These are phyloP conservation scores for Meghimatium bilineatum DNA, from an alignment of 2,888 invertebrate genomes.

Conservation along the genomic window DNA sequence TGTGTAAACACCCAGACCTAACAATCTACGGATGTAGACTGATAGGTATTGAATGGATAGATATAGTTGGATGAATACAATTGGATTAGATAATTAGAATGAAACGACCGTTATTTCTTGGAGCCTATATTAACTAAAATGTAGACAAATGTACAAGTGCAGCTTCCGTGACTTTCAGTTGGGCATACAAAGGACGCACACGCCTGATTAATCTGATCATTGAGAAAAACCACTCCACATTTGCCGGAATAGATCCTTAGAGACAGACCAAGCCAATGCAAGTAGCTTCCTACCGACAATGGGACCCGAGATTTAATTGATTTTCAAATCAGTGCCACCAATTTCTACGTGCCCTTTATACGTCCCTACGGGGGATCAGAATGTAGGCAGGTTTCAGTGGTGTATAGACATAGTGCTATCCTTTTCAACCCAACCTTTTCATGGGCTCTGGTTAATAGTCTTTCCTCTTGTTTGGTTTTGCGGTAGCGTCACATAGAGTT, in stretches of 20 bases:
- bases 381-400: not conserved
- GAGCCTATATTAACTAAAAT: too few relatives aligned
- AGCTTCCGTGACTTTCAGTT: not conserved
- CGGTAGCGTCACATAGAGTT: too few relatives aligned
- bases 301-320: constrained; percentile 20
- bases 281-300: not conserved
- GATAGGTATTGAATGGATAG: not conserved
- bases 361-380: not conserved
- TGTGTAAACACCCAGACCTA: too few relatives aligned
- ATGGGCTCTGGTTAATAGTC: not conserved
- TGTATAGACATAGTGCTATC: not conserved
- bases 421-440: not conserved
- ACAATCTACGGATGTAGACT: not conserved
- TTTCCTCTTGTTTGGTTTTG: too few relatives aligned
- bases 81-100: too few relatives aligned
- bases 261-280: not conserved
- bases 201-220: not conserved
- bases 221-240: not conserved
- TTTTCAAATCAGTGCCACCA: constrained; percentile 25
- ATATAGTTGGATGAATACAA: too few relatives aligned
- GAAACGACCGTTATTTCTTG: too few relatives aligned
- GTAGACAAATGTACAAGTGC: not conserved
- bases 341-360: not conserved
- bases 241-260: not conserved
- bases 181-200: not conserved